A percentile compares a stretch with the other conserved stretches of the same genome.
phyloP scores from a whole-genome alignment of 2,888 invertebrate genomes.

The Lacanobia oleracea region DNA sequence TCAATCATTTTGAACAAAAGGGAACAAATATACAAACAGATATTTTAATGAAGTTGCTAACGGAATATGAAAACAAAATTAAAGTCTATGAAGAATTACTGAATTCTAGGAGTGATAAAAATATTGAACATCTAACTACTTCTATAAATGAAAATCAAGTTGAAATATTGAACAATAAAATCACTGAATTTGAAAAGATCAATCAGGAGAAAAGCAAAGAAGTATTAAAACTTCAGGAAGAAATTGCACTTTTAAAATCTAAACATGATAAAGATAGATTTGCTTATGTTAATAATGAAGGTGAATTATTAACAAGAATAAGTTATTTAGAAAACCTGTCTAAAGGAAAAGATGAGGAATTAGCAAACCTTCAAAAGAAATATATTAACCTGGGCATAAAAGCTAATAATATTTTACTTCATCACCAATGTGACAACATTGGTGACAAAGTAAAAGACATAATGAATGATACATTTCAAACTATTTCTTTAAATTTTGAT shows the following conservation, averaged over 20 bases:
- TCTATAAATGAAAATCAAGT: conserved; percentile 41
- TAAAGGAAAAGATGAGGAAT: conserved; percentile 64
- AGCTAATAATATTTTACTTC: conserved; percentile 35
- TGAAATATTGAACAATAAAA: conserved; percentile 64
- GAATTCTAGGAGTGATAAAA: conserved; percentile 67
- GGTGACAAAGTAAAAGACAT: conserved; percentile 78
- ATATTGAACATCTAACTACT: conserved; percentile 39
- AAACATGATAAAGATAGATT: conserved; percentile 51
- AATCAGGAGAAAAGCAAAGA: conserved; percentile 70
- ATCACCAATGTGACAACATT: conserved; percentile 50
- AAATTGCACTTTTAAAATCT: conserved; percentile 68
- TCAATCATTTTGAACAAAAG: conserved; percentile 70
- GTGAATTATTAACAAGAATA: conserved; percentile 66
- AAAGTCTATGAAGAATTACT: conserved; percentile 81
- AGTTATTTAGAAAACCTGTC: conserved; percentile 66
- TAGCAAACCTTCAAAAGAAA: conserved; percentile 55
- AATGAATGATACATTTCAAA: conserved; percentile 85
- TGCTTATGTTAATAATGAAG: conserved; percentile 54
- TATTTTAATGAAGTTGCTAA: conserved; percentile 79
- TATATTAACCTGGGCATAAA: conserved; percentile 46
- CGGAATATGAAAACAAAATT: conserved; percentile 86
- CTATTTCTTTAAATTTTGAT: conserved; percentile 79
- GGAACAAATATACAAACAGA: conserved; percentile 73
- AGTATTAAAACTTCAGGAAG: conserved; percentile 69
- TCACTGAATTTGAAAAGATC: conserved; percentile 66